Evolutionary conservation across 2,113 vertebrate species (phyloP), one percentile per base, ranked within the genome.

Genomic region (Triplophysa tibetana): DNA sequence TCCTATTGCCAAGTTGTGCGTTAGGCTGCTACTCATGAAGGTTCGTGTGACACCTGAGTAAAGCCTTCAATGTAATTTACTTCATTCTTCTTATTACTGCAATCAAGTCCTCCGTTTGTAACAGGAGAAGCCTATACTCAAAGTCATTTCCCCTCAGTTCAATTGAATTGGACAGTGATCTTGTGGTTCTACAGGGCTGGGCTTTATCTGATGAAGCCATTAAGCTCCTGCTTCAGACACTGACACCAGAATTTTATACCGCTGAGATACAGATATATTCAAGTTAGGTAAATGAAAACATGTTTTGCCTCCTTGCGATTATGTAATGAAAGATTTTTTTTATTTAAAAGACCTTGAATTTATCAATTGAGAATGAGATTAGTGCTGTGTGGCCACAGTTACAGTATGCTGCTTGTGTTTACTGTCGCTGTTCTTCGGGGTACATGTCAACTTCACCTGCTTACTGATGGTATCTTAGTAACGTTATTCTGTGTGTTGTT

Each of bases 71-170:
- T 85, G 78, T 82, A 82, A 87, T 87, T 87, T 26, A 84, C 68
- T 84, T 70, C 24, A 83, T 76, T 81, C 54, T 82, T 76, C 60
- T 88, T 81, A 88, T 87, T 84, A 87, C 52, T 78, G 60, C 62
- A 80, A 41, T 58, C 67, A 67, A 63, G 63, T 54, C 63, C 13
- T 77, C 21, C 24, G 60, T 72, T 77, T 82, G 89, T 88, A 88
- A 91, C 82, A 62, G 50, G 85, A 90, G 87, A 87, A 60, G 70
- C n/a, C 77, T 70, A 41, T 26, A 70, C 61, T 70, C 72, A 70
- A 38, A 61, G 68, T 61, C 79, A 50, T 83, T 85, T 87, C 87
- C 76, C 76, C 64, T 65, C 73, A 33, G 56, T 70, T 12, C 64
- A 41, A 29, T 38, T 77, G 41, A 75, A 84, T 77, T 63, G 58